phyloP scores from a whole-genome alignment of 1,140 invertebrate species.

The Camponotus pennsylvanicus region DNA sequence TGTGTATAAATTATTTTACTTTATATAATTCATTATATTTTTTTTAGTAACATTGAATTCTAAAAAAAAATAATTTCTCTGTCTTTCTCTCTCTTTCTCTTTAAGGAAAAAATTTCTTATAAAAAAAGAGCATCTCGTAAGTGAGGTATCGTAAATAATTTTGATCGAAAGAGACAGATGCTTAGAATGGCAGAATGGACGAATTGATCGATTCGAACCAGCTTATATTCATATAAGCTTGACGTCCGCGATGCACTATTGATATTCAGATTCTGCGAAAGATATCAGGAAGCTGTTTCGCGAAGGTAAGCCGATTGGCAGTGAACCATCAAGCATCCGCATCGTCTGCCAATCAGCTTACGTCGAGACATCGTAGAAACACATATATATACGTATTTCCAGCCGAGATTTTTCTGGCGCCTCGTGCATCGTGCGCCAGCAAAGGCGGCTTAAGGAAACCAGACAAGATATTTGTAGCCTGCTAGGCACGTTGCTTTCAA shows the following conservation, averaged over 20 bases:
- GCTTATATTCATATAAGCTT: constrained; percentile 20
- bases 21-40: background rate
- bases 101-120: background rate
- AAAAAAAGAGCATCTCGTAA: background rate
- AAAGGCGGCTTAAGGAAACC: constrained; percentile 71
- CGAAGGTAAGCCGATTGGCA: constrained; percentile 70
- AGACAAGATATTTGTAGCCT: constrained; percentile 66
- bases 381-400: constrained; percentile 31
- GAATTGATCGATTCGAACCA: constrained; percentile 7
- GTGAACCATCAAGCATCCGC: constrained; percentile 69
- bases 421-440: constrained; percentile 48
- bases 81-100: background rate
- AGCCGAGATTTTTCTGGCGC: constrained; percentile 10
- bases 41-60: background rate
- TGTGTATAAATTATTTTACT: background rate
- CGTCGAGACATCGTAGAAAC: background rate
- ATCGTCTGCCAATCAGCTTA: constrained; percentile 76
- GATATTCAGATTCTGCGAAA: constrained; percentile 63
- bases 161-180: constrained; percentile 11
- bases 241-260: constrained; percentile 53
- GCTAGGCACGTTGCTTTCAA: constrained; percentile 41
- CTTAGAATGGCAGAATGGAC: background rate
- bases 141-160: background rate
- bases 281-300: constrained; percentile 61
- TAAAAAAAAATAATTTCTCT: background rate